Percentiles rank a stretch among this genome's conserved stretches.
Evolutionary conservation across 2,113 vertebrate species (phyloP).

Genomic region (Nycticryphes semicollaris): DNA sequence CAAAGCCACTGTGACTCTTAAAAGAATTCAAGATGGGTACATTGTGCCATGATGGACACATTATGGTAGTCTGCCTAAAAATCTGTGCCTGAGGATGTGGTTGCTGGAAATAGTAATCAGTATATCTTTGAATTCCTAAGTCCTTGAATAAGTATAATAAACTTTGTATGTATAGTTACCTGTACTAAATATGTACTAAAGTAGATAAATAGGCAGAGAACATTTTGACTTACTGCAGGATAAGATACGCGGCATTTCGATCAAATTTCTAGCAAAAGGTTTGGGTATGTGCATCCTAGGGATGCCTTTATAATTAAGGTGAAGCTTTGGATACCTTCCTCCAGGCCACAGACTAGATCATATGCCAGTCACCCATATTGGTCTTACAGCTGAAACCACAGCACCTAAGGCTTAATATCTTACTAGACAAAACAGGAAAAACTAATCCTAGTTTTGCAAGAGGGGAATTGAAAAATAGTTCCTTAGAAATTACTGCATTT

Average conservation of each 20-base stretch:
- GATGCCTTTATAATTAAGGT: background rate
- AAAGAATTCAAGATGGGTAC: background rate
- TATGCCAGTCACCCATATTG: background rate
- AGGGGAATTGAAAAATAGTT: background rate
- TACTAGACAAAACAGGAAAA: constrained; percentile 3
- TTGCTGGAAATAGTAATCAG: background rate
- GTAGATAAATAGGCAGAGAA: background rate
- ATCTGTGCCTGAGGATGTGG: background rate
- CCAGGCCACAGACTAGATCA: background rate
- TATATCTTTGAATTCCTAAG: background rate
- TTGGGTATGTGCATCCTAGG: background rate
- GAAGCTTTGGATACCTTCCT: background rate
- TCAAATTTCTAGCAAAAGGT: background rate
- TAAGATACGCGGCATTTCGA: background rate
- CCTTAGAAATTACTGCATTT: background rate
- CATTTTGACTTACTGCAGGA: background rate
- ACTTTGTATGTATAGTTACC: background rate
- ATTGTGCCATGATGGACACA: too few species aligned
- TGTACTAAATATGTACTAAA: background rate
- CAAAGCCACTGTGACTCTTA: background rate
- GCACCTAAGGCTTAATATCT: background rate
- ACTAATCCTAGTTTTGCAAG: background rate
- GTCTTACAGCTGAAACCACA: background rate
- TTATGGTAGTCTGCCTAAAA: background rate
- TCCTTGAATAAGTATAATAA: background rate